Conservation (phyloP, 2,888 invertebrate genomes). For the Artemia sinica region DNA sequence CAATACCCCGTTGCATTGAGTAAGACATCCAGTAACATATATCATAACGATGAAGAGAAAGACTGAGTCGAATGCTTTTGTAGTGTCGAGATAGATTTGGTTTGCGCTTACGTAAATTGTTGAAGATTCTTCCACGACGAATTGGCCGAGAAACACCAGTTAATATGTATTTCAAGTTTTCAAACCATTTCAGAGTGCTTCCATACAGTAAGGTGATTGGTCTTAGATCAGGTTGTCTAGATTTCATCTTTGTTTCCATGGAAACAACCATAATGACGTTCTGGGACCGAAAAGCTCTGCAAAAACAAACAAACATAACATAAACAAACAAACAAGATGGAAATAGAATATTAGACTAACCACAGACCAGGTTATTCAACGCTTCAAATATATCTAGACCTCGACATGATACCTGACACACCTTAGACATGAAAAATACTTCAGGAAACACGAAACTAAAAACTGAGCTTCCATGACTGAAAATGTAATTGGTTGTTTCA, state of each 20-base stretch:
- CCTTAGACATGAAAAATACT: no score
- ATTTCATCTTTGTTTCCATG: constrained; percentile 50
- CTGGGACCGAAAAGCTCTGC: constrained; percentile 77
- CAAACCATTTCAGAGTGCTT: constrained; percentile 85
- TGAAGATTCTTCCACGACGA: constrained; percentile 70
- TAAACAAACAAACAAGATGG: no score
- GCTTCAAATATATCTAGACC: no score
- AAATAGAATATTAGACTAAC: no score
- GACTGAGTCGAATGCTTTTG: constrained; percentile 61
- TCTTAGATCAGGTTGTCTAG: constrained; percentile 32
- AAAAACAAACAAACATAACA: no score
- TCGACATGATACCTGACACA: no score
- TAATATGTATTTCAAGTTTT: constrained; percentile 77
- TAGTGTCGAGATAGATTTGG: constrained; percentile 84
- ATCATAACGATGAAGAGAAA: constrained; percentile 59
- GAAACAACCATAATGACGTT: constrained; percentile 59
- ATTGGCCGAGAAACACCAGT: constrained; percentile 70
- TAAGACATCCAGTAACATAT: constrained; percentile 95
- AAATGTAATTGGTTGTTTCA: no score
- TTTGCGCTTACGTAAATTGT: constrained; percentile 63
- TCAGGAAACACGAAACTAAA: no score
- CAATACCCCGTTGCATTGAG: constrained; percentile 78
- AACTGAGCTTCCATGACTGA: no score
- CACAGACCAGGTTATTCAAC: no score
- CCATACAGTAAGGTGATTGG: constrained; percentile 51